A percentile compares a stretch with the other conserved stretches of the same genome.
phyloP scores from a whole-genome alignment of 1,140 invertebrate species.

The Drosophila mojavensis region DNA sequence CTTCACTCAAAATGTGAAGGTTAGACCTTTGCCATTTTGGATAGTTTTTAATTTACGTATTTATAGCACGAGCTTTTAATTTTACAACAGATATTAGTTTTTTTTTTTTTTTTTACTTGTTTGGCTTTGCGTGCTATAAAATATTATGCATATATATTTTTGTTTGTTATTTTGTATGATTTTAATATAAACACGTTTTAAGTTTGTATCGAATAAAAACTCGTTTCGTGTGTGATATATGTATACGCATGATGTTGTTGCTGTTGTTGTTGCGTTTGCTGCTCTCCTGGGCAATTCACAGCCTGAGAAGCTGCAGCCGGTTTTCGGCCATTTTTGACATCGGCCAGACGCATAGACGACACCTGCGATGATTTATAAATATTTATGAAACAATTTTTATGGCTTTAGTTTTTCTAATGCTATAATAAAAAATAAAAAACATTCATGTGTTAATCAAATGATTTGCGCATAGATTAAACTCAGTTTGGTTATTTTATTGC shows the following conservation, averaged over 20 bases:
- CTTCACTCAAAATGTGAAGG: constrained; percentile 65
- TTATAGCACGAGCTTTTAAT: constrained; percentile 60
- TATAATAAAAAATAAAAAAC: constrained; percentile 4
- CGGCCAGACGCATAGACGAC: constrained; percentile 41
- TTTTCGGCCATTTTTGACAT: constrained; percentile 35
- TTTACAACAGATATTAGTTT: constrained; percentile 55
- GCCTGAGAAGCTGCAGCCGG: constrained; percentile 42
- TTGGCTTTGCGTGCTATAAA: constrained; percentile 18
- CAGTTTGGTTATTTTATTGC: constrained; percentile 21
- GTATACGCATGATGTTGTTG: constrained; percentile 29
- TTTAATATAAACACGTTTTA: constrained; percentile 64
- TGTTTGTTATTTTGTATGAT: constrained; percentile 35
- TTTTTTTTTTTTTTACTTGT: constrained; percentile 15
- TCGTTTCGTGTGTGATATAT: constrained; percentile 48
- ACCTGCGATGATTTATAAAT: constrained; percentile 52
- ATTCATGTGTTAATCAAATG: constrained; percentile 61
- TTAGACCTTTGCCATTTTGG: constrained; percentile 59
- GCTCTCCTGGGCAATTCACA: constrained; percentile 56
- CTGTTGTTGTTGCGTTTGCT: constrained; percentile 12
- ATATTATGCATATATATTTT: constrained; percentile 21
- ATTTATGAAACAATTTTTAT: constrained; percentile 73
- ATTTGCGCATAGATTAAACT: constrained; percentile 45
- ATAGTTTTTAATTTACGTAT: constrained; percentile 75
- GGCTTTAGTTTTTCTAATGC: constrained; percentile 28
- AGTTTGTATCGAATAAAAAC: constrained; percentile 50